Evolutionary conservation across 2,113 vertebrate species (phyloP).

Genomic region (Microcebus lehilahytsara): DNA sequence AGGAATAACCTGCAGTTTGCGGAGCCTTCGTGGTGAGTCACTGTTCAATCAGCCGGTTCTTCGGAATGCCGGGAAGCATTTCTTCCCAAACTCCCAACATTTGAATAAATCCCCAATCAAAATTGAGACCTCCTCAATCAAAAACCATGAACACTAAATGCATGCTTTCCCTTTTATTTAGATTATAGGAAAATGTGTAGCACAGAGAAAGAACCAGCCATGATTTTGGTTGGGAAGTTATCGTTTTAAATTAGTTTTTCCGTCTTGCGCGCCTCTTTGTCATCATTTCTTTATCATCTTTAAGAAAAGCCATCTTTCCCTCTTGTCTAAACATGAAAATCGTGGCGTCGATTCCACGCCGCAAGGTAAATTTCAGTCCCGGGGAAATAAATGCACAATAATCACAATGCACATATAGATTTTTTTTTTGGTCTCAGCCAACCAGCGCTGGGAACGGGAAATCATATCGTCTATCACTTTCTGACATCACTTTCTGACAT

Average conservation of each 20-base stretch:
- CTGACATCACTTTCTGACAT: too few relatives aligned
- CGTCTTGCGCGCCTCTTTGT: background rate
- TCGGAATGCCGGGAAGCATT: background rate
- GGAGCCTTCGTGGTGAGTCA: background rate
- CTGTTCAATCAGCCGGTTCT: background rate
- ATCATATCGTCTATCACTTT: slow-evolving; percentile 39
- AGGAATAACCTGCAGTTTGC: background rate
- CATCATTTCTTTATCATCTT: background rate
- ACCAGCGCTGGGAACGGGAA: slow-evolving; percentile 45
- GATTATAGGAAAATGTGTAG: background rate
- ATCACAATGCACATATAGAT: background rate
- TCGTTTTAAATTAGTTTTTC: background rate
- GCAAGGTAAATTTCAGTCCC: background rate
- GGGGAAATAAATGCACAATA: background rate
- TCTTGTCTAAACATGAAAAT: background rate
- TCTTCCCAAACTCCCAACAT: background rate
- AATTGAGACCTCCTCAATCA: background rate
- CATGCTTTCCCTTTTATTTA: background rate
- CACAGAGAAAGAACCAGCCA: background rate
- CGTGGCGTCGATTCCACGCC: background rate
- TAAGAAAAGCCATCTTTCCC: background rate
- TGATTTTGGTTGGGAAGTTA: background rate
- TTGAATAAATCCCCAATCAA: background rate
- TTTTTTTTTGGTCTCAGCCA: background rate
- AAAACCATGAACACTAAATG: background rate